A percentile compares a stretch with the other conserved stretches of the same genome.
Evolutionary conservation across 2,888 invertebrate species (phyloP).

Genomic region (Homarus gammarus): DNA sequence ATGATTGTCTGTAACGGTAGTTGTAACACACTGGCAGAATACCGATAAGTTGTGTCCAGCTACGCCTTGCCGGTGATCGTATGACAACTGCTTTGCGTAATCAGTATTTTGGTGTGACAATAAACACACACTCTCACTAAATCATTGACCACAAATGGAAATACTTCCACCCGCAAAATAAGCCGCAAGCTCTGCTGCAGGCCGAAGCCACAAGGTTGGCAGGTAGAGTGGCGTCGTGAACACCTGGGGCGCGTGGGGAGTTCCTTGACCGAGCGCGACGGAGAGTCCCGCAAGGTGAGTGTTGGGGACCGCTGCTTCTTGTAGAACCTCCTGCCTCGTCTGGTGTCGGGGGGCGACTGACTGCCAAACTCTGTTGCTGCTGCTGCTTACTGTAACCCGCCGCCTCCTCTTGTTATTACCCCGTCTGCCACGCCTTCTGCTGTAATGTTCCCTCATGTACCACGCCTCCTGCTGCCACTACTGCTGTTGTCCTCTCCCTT

Average conservation of each 20-base stretch:
- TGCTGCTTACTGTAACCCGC: not conserved
- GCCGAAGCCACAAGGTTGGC: not conserved
- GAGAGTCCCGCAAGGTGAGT: not conserved
- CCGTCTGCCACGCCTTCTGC: too few relatives aligned
- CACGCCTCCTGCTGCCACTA: too few relatives aligned
- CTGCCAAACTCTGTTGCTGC: not conserved
- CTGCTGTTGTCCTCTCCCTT: too few relatives aligned
- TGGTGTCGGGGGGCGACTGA: not conserved
- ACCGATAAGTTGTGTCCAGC: too few relatives aligned
- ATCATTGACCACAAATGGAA: not conserved
- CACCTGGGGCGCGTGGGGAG: not conserved
- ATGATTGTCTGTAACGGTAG: too few relatives aligned
- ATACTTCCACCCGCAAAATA: not conserved
- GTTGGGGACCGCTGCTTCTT: not conserved
- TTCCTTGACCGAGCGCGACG: not conserved
- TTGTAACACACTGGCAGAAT: too few relatives aligned
- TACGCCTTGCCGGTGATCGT: too few relatives aligned
- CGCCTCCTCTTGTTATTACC: too few relatives aligned
- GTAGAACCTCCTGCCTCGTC: not conserved
- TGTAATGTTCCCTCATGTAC: too few relatives aligned
- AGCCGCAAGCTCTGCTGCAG: not conserved
- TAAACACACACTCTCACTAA: not conserved
- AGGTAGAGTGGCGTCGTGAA: not conserved
- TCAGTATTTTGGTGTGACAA: too few relatives aligned
- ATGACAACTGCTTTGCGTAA: too few relatives aligned